Conservation (phyloP, 2,797 vertebrate genomes). For the Gastrophryne carolinensis region DNA sequence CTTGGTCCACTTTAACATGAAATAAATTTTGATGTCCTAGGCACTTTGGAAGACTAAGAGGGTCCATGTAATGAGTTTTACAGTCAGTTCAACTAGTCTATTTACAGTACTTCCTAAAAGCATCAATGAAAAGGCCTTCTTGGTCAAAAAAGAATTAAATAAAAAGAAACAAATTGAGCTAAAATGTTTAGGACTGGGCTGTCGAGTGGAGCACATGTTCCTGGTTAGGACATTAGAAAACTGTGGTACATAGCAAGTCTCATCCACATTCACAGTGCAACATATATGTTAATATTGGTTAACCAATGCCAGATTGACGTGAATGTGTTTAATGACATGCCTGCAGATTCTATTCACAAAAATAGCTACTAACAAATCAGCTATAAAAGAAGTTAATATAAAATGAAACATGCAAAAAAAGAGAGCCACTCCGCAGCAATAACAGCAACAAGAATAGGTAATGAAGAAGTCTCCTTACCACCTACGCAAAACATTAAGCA, state of each 20-base stretch:
- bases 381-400: conserved; percentile 58
- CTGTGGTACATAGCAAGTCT: background rate
- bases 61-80: too few relatives aligned
- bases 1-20: too few relatives aligned
- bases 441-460: conserved; percentile 64
- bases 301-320: background rate
- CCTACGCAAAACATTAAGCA: conserved; percentile 87
- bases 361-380: conserved; percentile 46
- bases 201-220: background rate
- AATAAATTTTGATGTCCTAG: too few relatives aligned
- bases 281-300: background rate
- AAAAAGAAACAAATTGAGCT: background rate
- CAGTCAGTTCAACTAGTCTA: too few relatives aligned
- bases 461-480: conserved; percentile 74
- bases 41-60: too few relatives aligned
- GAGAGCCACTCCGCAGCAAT: conserved; percentile 65
- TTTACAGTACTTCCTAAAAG: too few relatives aligned
- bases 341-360: background rate
- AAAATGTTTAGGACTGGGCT: background rate
- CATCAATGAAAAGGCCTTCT: too few relatives aligned
- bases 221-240: background rate
- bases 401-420: conserved; percentile 56
- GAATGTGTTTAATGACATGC: conserved; percentile 10
- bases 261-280: background rate
- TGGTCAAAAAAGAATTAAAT: too few relatives aligned